Conservation (phyloP, 2,113 vertebrate genomes). For the Antennarius striatus region DNA sequence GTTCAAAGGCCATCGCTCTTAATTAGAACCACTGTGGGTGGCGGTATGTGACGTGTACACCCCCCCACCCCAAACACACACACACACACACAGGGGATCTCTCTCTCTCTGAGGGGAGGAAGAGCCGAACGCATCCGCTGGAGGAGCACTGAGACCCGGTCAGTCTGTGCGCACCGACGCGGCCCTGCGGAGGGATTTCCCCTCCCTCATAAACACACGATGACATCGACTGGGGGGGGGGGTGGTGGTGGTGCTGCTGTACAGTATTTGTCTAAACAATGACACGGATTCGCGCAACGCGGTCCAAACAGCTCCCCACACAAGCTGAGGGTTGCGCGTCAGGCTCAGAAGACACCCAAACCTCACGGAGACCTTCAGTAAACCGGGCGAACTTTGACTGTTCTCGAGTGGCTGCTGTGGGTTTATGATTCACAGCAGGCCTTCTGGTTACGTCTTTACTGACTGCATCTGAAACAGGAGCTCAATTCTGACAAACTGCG, state of each 20-base stretch:
- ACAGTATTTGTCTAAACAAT: slow-evolving; percentile 71
- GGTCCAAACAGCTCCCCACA: slow-evolving; percentile 52
- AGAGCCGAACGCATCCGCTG: slow-evolving; percentile 26
- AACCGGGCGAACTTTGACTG: slow-evolving; percentile 28
- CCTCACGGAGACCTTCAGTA: slow-evolving; percentile 4
- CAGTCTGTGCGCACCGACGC: neutral
- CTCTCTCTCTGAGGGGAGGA: neutral
- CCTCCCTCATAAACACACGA: slow-evolving; percentile 69
- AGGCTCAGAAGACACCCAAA: slow-evolving; percentile 9
- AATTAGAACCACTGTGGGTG: slow-evolving; percentile 22
- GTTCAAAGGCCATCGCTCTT: slow-evolving; percentile 35
- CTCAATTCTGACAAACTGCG: no score
- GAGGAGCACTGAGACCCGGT: slow-evolving; percentile 1
- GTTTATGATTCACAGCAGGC: neutral
- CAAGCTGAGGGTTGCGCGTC: slow-evolving; percentile 40
- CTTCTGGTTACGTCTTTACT: neutral
- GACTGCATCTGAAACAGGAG: neutral
- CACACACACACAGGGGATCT: no score
- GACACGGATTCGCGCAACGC: slow-evolving; percentile 41
- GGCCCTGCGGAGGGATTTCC: slow-evolving; percentile 63
- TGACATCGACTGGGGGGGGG: slow-evolving; percentile 64
- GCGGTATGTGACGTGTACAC: neutral
- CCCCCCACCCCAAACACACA: no score
- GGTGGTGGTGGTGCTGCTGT: no score
- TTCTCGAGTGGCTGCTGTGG: neutral